Evolutionary conservation across 2,797 vertebrate genomes (phyloP), one percentile per base, ranked within the genome.

Genomic region (Sarcoramphus papa): DNA sequence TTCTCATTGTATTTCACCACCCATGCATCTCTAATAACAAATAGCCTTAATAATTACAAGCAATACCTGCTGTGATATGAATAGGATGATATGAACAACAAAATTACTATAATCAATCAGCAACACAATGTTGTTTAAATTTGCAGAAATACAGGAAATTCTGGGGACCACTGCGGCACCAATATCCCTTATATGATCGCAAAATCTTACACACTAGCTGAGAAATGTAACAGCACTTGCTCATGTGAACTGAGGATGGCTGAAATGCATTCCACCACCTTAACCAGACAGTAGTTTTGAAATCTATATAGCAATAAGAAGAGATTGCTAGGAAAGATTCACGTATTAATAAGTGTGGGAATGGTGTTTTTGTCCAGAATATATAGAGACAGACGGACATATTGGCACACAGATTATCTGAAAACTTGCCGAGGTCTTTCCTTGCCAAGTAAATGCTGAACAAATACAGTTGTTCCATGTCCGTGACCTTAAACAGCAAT

Each of bases 31-130:
- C 41, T 96, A 92, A 95, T 90, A 97, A 95, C 82, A 96, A 97
- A 95, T 85, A 94, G 63, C 69, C 83, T 81, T 93, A 95, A 94
- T 97, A 97, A 97, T 95, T 96, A 95, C 70, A 68, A 93, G 92
- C 92, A 88, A 50, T 90, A 95, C 92, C 94, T 96, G 79, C 94
- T 95, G 94, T 90, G 96, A 90, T 97, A 92, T 86, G 63, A 96
- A 93, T 81, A 95, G 84, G 85, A 40, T 90, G 62, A 94, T 95
- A 80, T 59, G 60, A 97, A 88, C 87, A 95, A 68, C 85, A 91
- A 96, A 97, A 97, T 96, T 94, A 85, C 91, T 94, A 50, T 89
- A 89, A 94, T 95, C 95, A 87, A 78, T 93, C 92, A 96, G 0
- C 70, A 85, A 43, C 37, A 73, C 68, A 51, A 19, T 18, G 37